Percentiles rank a stretch among this genome's conserved stretches.
Conservation (phyloP, 2,888 invertebrate genomes). For the Hylaea fasciaria region DNA sequence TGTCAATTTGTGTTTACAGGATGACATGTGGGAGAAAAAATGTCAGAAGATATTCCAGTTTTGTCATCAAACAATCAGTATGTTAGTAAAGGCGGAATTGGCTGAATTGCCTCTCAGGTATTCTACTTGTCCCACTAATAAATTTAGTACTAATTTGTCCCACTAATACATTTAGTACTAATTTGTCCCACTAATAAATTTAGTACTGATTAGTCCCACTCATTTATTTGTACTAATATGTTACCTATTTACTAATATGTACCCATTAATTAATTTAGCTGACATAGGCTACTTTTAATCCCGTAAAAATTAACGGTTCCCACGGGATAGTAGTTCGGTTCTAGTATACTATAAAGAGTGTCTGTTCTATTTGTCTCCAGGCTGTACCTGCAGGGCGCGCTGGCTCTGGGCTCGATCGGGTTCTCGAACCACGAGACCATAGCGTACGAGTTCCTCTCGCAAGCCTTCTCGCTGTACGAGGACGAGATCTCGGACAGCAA, state of each 20-base stretch:
- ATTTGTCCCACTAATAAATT: too few relatives aligned
- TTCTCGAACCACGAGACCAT: slow-evolving; percentile 98
- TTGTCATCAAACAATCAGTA: slow-evolving; percentile 97
- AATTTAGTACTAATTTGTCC: too few relatives aligned
- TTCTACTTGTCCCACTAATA: background rate
- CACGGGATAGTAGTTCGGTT: too few relatives aligned
- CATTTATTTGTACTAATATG: too few relatives aligned
- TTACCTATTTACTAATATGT: too few relatives aligned
- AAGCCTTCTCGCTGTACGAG: slow-evolving; percentile 98
- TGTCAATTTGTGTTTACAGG: slow-evolving; percentile 80
- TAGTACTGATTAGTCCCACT: too few relatives aligned
- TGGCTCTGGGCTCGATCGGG: slow-evolving; percentile 95
- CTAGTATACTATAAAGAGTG: too few relatives aligned
- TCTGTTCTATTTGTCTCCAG: too few relatives aligned
- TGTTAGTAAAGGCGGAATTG: slow-evolving; percentile 96
- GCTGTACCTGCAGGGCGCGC: slow-evolving; percentile 97
- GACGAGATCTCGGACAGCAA: slow-evolving; percentile 99
- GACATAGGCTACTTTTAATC: too few relatives aligned
- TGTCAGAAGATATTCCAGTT: slow-evolving; percentile 99
- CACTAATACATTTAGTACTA: too few relatives aligned
- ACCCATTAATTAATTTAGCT: too few relatives aligned
- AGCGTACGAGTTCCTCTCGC: slow-evolving; percentile 98
- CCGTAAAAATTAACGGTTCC: too few relatives aligned
- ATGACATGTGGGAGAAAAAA: slow-evolving; percentile 99
- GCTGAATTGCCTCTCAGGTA: slow-evolving; percentile 95